Evolutionary conservation across 2,113 vertebrate genomes (phyloP).

Genomic region (Macquaria australasica): DNA sequence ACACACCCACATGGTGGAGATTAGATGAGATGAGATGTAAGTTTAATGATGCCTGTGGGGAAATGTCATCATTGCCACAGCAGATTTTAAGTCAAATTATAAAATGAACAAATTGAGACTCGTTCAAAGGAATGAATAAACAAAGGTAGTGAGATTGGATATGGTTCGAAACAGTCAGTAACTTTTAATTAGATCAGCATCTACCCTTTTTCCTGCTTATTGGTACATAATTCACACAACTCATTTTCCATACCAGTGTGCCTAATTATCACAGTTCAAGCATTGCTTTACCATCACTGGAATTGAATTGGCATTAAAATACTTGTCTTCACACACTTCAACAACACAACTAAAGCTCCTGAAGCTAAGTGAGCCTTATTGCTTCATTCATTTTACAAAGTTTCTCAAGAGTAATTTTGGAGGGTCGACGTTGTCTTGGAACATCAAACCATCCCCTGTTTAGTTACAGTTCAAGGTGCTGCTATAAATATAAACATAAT

Average conservation of each 20-base stretch:
- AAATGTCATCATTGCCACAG: conserved; percentile 22
- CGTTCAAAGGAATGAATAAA: not conserved
- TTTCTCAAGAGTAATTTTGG: not conserved
- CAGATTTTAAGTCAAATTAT: conserved; percentile 11
- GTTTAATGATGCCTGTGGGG: conserved; percentile 21
- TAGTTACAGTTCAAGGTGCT: not conserved
- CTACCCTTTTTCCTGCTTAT: not conserved
- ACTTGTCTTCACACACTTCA: not conserved
- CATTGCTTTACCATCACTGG: not conserved
- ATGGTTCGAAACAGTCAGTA: not conserved
- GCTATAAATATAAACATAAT: not conserved
- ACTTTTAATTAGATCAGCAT: not conserved
- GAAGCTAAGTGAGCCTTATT: not conserved
- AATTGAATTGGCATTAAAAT: conserved; percentile 9
- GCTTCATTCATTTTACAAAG: not conserved
- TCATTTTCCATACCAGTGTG: not conserved
- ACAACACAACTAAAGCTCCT: not conserved
- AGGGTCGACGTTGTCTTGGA: not conserved
- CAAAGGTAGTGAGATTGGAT: not conserved
- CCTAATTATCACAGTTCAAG: conserved; percentile 12
- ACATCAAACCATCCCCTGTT: not conserved
- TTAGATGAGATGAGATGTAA: conserved; percentile 17
- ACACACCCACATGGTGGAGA: conserved; percentile 3
- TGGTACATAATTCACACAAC: not conserved
- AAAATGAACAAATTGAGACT: not conserved